Evolutionary conservation across 2,113 vertebrate species (phyloP), one percentile per base, ranked within the genome.

Genomic region (Corynorhinus townsendii): DNA sequence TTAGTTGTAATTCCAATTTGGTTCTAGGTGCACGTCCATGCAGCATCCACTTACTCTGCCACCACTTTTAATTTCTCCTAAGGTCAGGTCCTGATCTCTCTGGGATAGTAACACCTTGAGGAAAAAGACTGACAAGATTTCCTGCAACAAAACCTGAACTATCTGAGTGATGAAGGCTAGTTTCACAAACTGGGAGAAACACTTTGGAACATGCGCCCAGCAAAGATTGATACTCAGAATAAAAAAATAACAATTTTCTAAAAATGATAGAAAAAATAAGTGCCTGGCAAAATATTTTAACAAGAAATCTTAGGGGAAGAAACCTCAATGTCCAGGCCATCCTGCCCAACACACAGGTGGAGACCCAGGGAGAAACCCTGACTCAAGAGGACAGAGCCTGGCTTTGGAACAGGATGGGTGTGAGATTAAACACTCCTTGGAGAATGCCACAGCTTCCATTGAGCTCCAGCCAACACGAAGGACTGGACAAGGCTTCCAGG

Each of bases 381-480:
- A 2, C 8, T 68, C 14, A 0, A 54, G 17, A 30, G 19, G 3
- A 62, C 7, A 4, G 12, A 47, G 8, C 26, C 5, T 14, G 52
- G 19, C 24, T 11, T n/a, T 22, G 45, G 5, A 45, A 59, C 22
- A 10, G 52, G 20, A 4, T 4, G 12, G 9, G 5, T 11, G 22
- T 35, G 10, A 62, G 26, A 14, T 2, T 43, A 26, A 35, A 52
- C 45, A 5, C 35, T 28, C n/a, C 22, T 52, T 59, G 73, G 79
- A 28, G 20, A 77, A 69, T 73, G 69, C 16, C 11, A 54, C 52
- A 79, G 75, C 62, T 49, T 28, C 73, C 14, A 40, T 73, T n/a
- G n/a, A 28, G 77, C 24, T 77, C 28, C 0, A 19, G 52, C 15
- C 16, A 84, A n/a, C 83, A 35, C 0, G 0, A 3, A 33, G 1